Evolutionary conservation across 2,888 invertebrate genomes (phyloP), one percentile per base, ranked within the genome.

Genomic region (Acanthosepion pharaonis): DNA sequence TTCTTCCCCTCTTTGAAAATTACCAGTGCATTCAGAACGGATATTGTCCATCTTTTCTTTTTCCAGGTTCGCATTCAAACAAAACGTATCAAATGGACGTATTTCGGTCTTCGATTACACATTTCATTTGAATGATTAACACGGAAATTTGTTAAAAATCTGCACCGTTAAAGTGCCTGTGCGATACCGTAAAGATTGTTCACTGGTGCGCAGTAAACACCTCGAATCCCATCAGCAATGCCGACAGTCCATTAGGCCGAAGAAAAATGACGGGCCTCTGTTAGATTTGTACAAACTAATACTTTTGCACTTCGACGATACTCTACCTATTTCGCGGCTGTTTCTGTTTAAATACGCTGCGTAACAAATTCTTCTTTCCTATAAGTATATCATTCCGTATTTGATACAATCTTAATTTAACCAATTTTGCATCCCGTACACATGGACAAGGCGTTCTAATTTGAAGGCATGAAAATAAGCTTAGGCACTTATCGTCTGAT

Each of bases 121-220:
- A 78, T 78, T n/a, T 78, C n/a, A 78, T 78, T 78, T 78, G n/a
- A 78, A n/a, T 33, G 78, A 78, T n/a, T n/a, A 78, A 78, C n/a
- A 15, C 33, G 78, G 78, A 78, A n/a, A 5, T 15, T 78, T 78
- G n/a, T 78, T n/a, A 78, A 78, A n/a, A 78, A 78, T n/a, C 15
- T 9, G n/a, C 11, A 9, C n/a, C n/a, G 33, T n/a, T 33, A 78
- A 78, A 42, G 78, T 78, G 28, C 28, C 5, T n/a, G 2, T 8
- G n/a, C 15, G 1, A 6, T 33, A 33, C n/a, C 33, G 78, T 78
- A 11, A 78, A 11, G 78, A 78, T 78, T 78, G 78, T n/a, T 78
- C n/a, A 33, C 4, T 78, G 78, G n/a, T 78, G 78, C n/a, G n/a
- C 78, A n/a, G 33, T n/a, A 78, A 78, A 33, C 78, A 78, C 78